These are phyloP conservation scores for Tenthredo amoena DNA, from an alignment of 2,888 invertebrate genomes.

Conservation along the genomic window DNA sequence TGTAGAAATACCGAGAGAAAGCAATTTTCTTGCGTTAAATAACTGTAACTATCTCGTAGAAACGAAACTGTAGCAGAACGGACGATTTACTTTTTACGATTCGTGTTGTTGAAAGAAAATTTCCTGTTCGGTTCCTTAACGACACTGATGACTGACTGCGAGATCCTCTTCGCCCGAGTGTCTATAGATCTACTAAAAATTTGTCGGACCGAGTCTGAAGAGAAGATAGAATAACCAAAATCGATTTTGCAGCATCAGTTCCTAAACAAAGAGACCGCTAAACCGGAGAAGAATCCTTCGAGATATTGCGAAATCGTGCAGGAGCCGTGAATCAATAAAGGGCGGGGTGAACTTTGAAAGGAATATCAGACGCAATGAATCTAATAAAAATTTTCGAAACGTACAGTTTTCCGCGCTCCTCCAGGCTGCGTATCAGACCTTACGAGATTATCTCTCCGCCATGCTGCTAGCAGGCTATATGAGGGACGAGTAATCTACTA, in stretches of 20 bases:
- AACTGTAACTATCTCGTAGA: neutral
- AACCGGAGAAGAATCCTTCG: neutral
- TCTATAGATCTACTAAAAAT: no score
- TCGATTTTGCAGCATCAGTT: neutral
- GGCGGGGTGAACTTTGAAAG: conserved; percentile 10
- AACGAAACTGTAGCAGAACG: neutral
- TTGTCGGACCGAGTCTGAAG: no score
- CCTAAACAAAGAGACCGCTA: neutral
- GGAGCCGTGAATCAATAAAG: conserved; percentile 36
- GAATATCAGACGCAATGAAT: conserved; percentile 34
- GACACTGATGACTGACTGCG: neutral
- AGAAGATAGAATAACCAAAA: neutral
- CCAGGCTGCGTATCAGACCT: neutral
- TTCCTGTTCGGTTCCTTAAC: no score
- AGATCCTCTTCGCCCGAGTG: neutral
- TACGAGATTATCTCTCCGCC: neutral
- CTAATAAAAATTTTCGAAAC: conserved; percentile 7
- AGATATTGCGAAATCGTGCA: conserved; percentile 36
- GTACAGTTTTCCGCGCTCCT: neutral
- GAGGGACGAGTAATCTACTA: neutral
- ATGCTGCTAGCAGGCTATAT: no score
- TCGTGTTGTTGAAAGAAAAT: no score
- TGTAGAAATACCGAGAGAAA: conserved; percentile 22
- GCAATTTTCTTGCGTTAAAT: conserved; percentile 37
- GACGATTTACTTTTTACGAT: conserved; percentile 24